Evolutionary conservation across 2,888 invertebrate species (phyloP), one percentile per base, ranked within the genome.

Genomic region (Metacarcinus magister): DNA sequence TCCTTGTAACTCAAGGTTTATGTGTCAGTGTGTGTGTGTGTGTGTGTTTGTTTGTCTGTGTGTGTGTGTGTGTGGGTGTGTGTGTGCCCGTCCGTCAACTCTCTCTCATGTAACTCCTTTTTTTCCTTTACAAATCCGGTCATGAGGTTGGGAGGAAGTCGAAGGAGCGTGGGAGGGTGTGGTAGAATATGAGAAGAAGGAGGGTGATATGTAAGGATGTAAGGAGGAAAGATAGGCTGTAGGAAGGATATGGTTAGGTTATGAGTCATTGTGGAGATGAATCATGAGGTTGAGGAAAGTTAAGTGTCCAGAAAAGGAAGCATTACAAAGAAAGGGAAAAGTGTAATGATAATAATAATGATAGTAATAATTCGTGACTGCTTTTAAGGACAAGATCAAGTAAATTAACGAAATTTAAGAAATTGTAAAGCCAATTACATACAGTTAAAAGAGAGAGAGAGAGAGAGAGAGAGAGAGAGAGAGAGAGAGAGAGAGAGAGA

Each of bases 21-120:
- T 67, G 67, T 67, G 67, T 67, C n/a, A n/a, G 67, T 67, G 67
- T 67, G 67, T 67, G 67, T 67, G 67, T 67, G n/a, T 67, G 67
- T 67, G 67, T 67, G n/a, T 67, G 67, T 67, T 23, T 67, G 67
- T 67, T 4, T n/a, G 67, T 67, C 0, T 67, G n/a, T 67, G n/a
- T n/a, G 67, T 67, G 67, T 67, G 67, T 67, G 67, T 67, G 67
- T 67, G n/a, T 67, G 67, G 19, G 67, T 67, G 67, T 67, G 67
- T 67, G 67, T 67, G 67, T 67, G 67, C 0, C 19, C 19, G 67
- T 67, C 4, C 23, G 23, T 13, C 19, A 0, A 23, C 8, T 67
- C n/a, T 67, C n/a, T 67, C n/a, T 67, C 67, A 67, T 19, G 23
- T 19, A 67, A 19, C n/a, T 67, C 8, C 67, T 0, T 67, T n/a